A percentile compares a stretch with the other conserved stretches of the same genome.
Conservation (phyloP, 2,113 vertebrate species). For the Tachysurus fulvidraco region DNA sequence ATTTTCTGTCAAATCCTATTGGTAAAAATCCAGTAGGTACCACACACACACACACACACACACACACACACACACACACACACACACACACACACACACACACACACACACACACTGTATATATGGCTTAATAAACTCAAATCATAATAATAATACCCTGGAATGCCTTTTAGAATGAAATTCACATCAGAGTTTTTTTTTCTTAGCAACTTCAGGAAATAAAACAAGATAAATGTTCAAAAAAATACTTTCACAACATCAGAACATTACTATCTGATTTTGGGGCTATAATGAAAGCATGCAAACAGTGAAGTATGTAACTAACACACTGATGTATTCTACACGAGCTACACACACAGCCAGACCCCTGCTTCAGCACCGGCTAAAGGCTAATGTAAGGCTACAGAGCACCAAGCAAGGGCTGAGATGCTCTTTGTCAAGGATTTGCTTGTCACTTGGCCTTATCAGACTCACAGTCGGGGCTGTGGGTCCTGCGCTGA, state of each 20-base stretch:
- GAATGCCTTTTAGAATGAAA: not conserved
- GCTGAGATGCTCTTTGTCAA: slow-evolving; percentile 20
- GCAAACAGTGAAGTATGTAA: not conserved
- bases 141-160: not conserved
- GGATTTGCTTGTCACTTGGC: slow-evolving; percentile 22
- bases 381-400: slow-evolving; percentile 20
- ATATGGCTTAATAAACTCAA: not conserved
- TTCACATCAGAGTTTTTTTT: too few species aligned
- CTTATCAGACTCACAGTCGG: slow-evolving; percentile 29
- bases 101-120: too few species aligned
- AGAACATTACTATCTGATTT: not conserved
- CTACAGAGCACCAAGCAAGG: not conserved
- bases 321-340: not conserved
- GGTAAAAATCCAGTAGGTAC: too few species aligned
- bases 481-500: slow-evolving; percentile 3
- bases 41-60: too few species aligned
- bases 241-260: not conserved
- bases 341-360: not conserved
- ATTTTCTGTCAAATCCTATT: too few species aligned
- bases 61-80: too few species aligned
- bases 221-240: not conserved
- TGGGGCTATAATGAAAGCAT: not conserved
- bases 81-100: too few species aligned
- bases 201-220: not conserved
- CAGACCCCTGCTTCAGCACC: not conserved